Evolutionary conservation across 2,113 vertebrate genomes (phyloP).

Genomic region (Vimba vimba): DNA sequence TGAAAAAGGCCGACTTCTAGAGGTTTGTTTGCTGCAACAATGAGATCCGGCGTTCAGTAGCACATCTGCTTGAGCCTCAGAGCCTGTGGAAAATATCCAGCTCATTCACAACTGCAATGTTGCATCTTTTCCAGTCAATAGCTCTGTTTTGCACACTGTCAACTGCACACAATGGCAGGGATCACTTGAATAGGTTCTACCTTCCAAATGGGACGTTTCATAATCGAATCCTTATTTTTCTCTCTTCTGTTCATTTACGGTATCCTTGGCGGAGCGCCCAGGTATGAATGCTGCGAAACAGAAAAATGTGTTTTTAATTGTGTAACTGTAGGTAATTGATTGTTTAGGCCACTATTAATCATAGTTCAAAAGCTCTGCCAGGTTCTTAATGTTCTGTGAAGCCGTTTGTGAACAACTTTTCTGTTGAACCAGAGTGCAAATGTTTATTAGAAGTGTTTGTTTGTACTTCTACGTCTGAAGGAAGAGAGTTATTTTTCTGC

Average conservation of each 20-base stretch:
- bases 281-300: slow-evolving; percentile 31
- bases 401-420: background rate
- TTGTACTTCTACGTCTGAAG: background rate
- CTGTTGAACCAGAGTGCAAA: background rate
- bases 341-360: slow-evolving; percentile 43
- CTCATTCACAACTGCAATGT: background rate
- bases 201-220: slow-evolving; percentile 8
- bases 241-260: background rate
- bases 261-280: slow-evolving; percentile 15
- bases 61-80: background rate
- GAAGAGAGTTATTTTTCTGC: background rate
- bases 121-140: background rate
- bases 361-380: slow-evolving; percentile 8
- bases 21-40: slow-evolving; percentile 14
- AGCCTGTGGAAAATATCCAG: slow-evolving; percentile 4
- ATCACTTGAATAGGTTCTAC: background rate
- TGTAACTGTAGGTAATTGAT: slow-evolving; percentile 33
- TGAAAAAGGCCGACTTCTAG: background rate
- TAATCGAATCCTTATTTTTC: background rate
- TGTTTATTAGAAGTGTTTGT: background rate
- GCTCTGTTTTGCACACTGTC: slow-evolving; percentile 10
- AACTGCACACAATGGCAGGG: background rate
- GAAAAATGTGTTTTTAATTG: slow-evolving; percentile 31
- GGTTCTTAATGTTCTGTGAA: background rate
- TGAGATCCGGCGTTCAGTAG: background rate